phyloP scores from a whole-genome alignment of 2,888 invertebrate genomes.

The Rhamphomyia laevipes region DNA sequence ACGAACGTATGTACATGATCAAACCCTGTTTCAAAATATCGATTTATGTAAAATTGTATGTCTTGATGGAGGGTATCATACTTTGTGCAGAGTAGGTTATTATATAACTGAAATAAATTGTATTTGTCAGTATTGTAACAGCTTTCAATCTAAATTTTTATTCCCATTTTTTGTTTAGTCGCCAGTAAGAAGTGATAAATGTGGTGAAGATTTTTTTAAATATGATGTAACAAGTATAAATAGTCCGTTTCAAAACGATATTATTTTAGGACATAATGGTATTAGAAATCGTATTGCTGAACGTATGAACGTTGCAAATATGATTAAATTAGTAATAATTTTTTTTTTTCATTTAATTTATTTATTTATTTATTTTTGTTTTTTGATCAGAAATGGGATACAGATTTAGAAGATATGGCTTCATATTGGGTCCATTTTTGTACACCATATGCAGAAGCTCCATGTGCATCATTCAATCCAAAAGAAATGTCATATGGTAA shows the following conservation, averaged over 20 bases:
- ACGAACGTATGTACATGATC: too few species aligned
- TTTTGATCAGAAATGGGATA: slow-evolving; percentile 14
- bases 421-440: slow-evolving; percentile 10
- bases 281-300: slow-evolving; percentile 18
- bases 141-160: too few species aligned
- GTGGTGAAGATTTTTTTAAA: too few species aligned
- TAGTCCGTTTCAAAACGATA: background rate
- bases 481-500: background rate
- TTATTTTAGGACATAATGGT: slow-evolving; percentile 17
- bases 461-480: slow-evolving; percentile 10
- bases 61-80: too few species aligned
- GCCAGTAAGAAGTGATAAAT: too few species aligned
- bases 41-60: too few species aligned
- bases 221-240: too few species aligned
- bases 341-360: background rate
- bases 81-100: too few species aligned
- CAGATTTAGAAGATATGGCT: slow-evolving; percentile 13
- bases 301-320: slow-evolving; percentile 16
- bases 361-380: background rate
- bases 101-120: too few species aligned
- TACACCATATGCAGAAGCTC: slow-evolving; percentile 7
- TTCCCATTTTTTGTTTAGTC: too few species aligned
- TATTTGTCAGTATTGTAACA: too few species aligned
- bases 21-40: too few species aligned
- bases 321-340: slow-evolving; percentile 11